These are phyloP conservation scores for Lophura nycthemera DNA, from an alignment of 2,113 vertebrate species.

Conservation along the genomic window DNA sequence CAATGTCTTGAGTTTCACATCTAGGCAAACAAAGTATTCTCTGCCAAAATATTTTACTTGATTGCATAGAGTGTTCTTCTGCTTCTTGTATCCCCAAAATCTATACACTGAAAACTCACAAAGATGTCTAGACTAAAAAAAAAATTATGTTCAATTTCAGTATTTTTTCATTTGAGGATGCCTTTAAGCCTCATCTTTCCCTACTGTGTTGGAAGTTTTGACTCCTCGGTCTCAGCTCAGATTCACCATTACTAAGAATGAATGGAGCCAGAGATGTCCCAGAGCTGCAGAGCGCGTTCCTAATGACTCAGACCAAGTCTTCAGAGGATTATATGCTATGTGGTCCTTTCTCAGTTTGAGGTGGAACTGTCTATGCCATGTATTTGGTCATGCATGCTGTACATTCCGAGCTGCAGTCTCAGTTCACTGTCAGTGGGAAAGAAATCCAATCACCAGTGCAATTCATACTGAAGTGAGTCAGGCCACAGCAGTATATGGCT, in stretches of 20 bases:
- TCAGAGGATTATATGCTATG: fast-evolving
- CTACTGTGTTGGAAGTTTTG: not conserved
- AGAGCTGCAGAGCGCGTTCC: not conserved
- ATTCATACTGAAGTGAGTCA: not conserved
- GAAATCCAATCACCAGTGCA: not conserved
- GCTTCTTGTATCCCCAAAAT: not conserved
- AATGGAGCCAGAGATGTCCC: not conserved
- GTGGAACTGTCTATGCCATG: not conserved
- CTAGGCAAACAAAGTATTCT: not conserved
- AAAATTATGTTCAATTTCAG: not conserved
- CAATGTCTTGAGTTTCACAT: not conserved
- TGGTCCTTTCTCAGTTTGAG: not conserved
- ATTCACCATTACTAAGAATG: not conserved
- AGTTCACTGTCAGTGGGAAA: not conserved
- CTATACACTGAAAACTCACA: not conserved
- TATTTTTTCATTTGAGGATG: not conserved
- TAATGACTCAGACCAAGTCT: not conserved
- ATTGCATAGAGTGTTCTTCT: not conserved
- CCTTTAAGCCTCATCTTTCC: not conserved
- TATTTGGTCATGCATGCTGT: not conserved
- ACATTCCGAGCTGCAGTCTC: not conserved
- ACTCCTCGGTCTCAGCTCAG: not conserved
- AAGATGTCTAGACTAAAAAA: not conserved
- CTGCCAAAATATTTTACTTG: not conserved
- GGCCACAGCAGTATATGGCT: not conserved